Base-by-base conservation (phyloP, 1,140 invertebrate genomes). In the Centruroides sculpturatus region DNA sequence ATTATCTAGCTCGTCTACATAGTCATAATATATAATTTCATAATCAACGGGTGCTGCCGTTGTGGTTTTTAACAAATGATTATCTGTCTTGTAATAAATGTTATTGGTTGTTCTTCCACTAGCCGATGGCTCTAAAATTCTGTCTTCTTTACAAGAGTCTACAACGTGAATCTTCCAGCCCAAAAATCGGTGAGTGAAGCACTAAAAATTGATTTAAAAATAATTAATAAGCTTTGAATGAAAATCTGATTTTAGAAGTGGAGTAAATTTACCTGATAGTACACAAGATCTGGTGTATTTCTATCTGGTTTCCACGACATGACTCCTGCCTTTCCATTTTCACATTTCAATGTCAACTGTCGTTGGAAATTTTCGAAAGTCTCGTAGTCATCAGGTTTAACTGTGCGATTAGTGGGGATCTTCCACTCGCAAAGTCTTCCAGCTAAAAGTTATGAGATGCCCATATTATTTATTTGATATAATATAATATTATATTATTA, bases 151-250 rank as follows among this genome's bases (percentile, higher is more conserved):
- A 60, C 91, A 94, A 11, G 76, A 73, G 70, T 97, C 89, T 35
- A 86, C 78, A 0, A 97, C 88, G 68, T 91, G 85, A 64, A 97
- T 96, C 74, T 91, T 93, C 89, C 91, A 95, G 47, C 93, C 93
- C 59, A 96, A 80, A 69, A 92, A 85, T 48, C 91, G 85, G 74
- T 94, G 89, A 9, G 87, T 87, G 76, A 85, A 95, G 71, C 91
- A 94, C 85, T 93, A 74, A 36, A 77, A 75, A 2, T 23, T 23
- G 23, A 23, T 23, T 23, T 23, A 1, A 23, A 23, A 23, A 23
- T 23, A 23, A 0, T 0, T 23, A 23, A 23, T 23, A 23, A 23
- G 23, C 23, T 23, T 23, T 23, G 23, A 23, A 23, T 23, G 23
- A 23, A 23, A 23, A 23, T 23, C 23, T 23, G 23, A 23, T 23